These are phyloP conservation scores for Leptocoma aspasia DNA, from an alignment of 2,113 vertebrate species.

Conservation along the genomic window DNA sequence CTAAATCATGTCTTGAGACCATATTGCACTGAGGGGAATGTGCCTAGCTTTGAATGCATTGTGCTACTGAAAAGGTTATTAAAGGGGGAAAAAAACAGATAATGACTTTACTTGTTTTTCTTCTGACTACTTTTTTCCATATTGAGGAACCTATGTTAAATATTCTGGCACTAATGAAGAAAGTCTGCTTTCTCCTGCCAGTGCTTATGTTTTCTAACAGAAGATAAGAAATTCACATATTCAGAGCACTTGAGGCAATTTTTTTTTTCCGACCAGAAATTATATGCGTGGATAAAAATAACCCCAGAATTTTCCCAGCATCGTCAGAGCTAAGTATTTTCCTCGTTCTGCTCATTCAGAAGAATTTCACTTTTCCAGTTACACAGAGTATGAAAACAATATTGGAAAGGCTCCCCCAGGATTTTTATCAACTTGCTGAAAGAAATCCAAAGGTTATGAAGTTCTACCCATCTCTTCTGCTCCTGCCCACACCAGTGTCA, in stretches of 20 bases:
- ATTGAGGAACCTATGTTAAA: conserved; percentile 51
- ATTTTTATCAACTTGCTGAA: neutral
- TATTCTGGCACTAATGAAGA: conserved; percentile 50
- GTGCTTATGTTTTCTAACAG: neutral
- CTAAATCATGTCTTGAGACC: conserved; percentile 79
- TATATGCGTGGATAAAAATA: conserved; percentile 5
- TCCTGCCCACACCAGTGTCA: neutral
- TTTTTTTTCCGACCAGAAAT: conserved; percentile 19
- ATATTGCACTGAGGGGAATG: conserved; percentile 71
- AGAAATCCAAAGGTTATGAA: neutral
- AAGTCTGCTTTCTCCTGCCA: neutral
- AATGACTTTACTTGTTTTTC: conserved; percentile 54
- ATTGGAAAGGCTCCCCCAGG: neutral
- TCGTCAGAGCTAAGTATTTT: conserved; percentile 44
- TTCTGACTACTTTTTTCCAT: conserved; percentile 59
- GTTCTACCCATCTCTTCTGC: neutral
- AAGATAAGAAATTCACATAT: conserved; percentile 28
- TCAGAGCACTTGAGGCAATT: neutral
- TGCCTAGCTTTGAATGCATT: conserved; percentile 75
- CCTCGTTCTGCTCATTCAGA: conserved; percentile 25
- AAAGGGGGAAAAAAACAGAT: conserved; percentile 48
- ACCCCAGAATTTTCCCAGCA: conserved; percentile 51
- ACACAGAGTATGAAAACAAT: neutral
- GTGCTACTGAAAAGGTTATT: conserved; percentile 82
- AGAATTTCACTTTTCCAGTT: conserved; percentile 50